Base-by-base conservation (phyloP, 2,797 vertebrate genomes). In the Tragopan temminckii region DNA sequence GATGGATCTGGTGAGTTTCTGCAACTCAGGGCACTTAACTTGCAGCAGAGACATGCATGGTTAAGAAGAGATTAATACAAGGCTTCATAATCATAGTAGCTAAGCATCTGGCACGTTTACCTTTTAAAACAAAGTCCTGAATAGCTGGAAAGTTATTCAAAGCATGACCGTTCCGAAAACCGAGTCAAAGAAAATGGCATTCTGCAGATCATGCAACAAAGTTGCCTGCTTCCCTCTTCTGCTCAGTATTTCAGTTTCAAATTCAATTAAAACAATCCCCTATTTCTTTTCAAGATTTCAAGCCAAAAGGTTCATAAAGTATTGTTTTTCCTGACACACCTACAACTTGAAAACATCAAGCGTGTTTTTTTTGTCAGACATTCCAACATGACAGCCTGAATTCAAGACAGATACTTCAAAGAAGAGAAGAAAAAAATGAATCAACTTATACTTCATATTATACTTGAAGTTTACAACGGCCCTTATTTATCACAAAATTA, bases 1-100 rank as follows among this genome's bases (percentile, higher is more conserved):
- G 64, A 18, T 19, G 46, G 9, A 27, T 75, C 71, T 52, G 21
- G 6, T 4, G 27, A 11, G 45, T 36, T 61, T 68, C 48, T 64
- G 8, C 36, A 38, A 45, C 74, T 57, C 40, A 53, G 15, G 38
- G 29, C 12, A 45, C 14, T 70, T 77, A 38, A 69, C 5, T 11
- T 3, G 1, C 5, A 2, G 25, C 7, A 74, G 42, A 0, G 3
- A 70, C 11, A 85, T 3, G 6, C 27, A 55, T 0, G 1, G 23
- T 11, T 24, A 74, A 35, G 19, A 53, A 53, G 12, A 66, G 8
- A 48, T 61, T 5, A 36, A 20, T 17, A 23, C 6, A 12, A 42
- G 5, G 2, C 57, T 87, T 87, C 40, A 8, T 70, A 23, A 53
- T 31, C 48, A 45, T 23, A 80, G 18, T n/a, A 57, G 31, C 25